Evolutionary conservation across 2,888 invertebrate genomes (phyloP).

Genomic region (Pasiphila rectangulata): DNA sequence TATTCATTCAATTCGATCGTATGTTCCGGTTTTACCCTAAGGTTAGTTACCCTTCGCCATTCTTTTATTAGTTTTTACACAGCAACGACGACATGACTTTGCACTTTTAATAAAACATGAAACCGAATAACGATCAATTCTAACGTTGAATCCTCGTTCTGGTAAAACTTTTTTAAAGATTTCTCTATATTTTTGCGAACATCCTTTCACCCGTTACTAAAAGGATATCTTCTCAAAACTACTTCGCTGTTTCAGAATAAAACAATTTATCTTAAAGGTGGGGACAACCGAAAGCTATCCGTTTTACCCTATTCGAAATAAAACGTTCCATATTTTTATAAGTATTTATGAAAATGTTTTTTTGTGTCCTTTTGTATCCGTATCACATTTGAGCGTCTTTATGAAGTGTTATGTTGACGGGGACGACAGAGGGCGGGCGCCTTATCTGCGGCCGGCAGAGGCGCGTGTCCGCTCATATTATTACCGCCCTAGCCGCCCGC

Average conservation of each 20-base stretch:
- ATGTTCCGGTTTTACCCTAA: constrained; percentile 16
- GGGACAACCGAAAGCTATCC: constrained; percentile 12
- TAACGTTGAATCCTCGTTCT: too few species aligned
- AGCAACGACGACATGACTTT: constrained; percentile 30
- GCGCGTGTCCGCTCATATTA: constrained; percentile 73
- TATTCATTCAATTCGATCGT: constrained; percentile 5
- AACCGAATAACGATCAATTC: too few species aligned
- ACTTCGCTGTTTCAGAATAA: too few species aligned
- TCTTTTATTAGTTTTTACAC: constrained; percentile 26
- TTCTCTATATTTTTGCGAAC: too few species aligned
- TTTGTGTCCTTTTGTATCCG: constrained; percentile 22
- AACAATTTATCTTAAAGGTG: constrained; percentile 5
- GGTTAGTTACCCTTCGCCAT: constrained; percentile 20
- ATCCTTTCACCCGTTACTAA: too few species aligned
- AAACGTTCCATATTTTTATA: constrained; percentile 3
- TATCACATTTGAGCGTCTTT: constrained; percentile 33
- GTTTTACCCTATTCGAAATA: constrained; percentile 9
- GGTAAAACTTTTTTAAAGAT: too few species aligned
- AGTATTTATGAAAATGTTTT: constrained; percentile 9
- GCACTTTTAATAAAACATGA: constrained; percentile 24
- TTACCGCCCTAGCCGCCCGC: constrained; percentile 44
- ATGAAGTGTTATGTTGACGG: constrained; percentile 44
- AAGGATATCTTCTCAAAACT: too few species aligned
- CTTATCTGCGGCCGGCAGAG: constrained; percentile 56
- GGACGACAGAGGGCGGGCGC: constrained; percentile 39